Evolutionary conservation across 2,797 vertebrate genomes (phyloP).

Genomic region (Aplochiton taeniatus): DNA sequence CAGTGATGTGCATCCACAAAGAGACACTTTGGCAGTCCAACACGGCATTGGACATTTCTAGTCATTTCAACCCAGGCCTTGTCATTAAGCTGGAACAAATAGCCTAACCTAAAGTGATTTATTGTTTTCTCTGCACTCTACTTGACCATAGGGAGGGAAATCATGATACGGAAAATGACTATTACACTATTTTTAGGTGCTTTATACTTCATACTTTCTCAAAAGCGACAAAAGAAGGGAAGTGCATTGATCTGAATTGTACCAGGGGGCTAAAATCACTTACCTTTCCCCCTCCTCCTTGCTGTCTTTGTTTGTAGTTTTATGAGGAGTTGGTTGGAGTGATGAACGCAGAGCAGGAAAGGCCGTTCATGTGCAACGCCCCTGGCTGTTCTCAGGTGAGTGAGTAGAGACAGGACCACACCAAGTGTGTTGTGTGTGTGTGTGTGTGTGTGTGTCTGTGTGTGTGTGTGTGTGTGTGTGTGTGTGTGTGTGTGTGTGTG

Average conservation of each 20-base stretch:
- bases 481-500: neutral
- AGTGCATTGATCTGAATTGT: conserved; percentile 34
- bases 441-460: neutral
- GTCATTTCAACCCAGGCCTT: neutral
- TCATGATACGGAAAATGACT: conserved; percentile 26
- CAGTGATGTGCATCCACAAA: conserved; percentile 28
- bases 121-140: neutral
- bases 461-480: neutral
- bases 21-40: conserved; percentile 34
- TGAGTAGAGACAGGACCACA: conserved; percentile 65
- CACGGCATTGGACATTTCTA: conserved; percentile 24
- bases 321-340: conserved; percentile 95
- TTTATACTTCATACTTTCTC: conserved; percentile 23
- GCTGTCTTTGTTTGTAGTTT: conserved; percentile 81
- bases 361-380: conserved; percentile 95
- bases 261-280: conserved; percentile 33
- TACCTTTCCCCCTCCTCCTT: conserved; percentile 28
- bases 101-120: conserved; percentile 25
- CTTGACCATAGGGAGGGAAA: conserved; percentile 25
- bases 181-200: conserved; percentile 40
- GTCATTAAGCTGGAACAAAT: conserved; percentile 6
- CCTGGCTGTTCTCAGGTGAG: conserved; percentile 99
- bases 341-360: conserved; percentile 99
- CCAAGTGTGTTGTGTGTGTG: conserved; percentile 14
- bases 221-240: conserved; percentile 28